These are phyloP conservation scores for Orcinus orca DNA, from an alignment of 2,113 vertebrate species.

Conservation along the genomic window DNA sequence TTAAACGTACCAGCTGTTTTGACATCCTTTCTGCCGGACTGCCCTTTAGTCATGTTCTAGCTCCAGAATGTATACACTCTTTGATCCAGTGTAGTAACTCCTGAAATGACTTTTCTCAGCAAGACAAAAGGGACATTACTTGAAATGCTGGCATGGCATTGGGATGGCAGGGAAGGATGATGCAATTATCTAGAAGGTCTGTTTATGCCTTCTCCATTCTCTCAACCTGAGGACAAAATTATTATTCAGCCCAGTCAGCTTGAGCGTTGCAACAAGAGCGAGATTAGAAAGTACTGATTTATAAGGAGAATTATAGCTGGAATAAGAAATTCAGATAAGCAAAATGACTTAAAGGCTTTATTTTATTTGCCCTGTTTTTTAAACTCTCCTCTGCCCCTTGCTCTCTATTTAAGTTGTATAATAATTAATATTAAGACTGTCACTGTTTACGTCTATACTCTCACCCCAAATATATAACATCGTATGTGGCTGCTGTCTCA, in stretches of 20 bases:
- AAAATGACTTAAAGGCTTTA: slow-evolving; percentile 41
- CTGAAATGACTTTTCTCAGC: slow-evolving; percentile 51
- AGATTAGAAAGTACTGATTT: slow-evolving; percentile 35
- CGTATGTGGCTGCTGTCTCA: background rate
- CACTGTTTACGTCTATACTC: background rate
- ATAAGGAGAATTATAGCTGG: slow-evolving; percentile 17
- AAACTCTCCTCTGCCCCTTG: background rate
- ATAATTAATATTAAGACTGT: slow-evolving; percentile 49
- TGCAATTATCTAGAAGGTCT: slow-evolving; percentile 13
- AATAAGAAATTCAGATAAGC: slow-evolving; percentile 58
- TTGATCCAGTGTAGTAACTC: slow-evolving; percentile 61
- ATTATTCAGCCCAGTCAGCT: slow-evolving; percentile 23
- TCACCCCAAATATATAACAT: background rate
- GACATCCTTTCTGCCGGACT: background rate
- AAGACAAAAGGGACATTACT: slow-evolving; percentile 57
- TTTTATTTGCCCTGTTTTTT: slow-evolving; percentile 21
- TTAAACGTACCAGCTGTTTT: background rate
- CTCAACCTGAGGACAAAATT: slow-evolving; percentile 10
- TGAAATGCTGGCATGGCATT: background rate
- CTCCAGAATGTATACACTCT: background rate
- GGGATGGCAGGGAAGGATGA: background rate
- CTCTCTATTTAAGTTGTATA: background rate
- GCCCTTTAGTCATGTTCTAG: slow-evolving; percentile 7
- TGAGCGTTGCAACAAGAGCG: background rate
- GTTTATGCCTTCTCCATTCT: slow-evolving; percentile 28